Evolutionary conservation across 2,797 vertebrate genomes (phyloP), one percentile per base, ranked within the genome.

Genomic region (Salarias fasciatus): DNA sequence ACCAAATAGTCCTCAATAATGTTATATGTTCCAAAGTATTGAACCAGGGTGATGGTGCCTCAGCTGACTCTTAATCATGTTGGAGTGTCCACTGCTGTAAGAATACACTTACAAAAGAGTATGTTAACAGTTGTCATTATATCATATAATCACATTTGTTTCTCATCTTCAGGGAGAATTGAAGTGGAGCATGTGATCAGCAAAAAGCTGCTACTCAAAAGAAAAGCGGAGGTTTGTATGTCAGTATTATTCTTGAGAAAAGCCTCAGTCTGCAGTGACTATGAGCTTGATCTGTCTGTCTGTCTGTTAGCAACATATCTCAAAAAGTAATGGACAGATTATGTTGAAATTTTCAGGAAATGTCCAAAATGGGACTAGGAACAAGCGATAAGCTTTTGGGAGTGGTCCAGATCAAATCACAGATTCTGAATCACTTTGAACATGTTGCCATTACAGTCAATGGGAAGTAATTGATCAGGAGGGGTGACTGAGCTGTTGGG

Each of bases 181-280:
- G 92, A 93, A 69, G 79, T 90, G 70, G 91, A 92, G 38, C 77
- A 85, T 2, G 69, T 91, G 45, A 88, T 92, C 72, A 88, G 86
- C 69, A 87, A 86, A 77, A 93, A 92, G 55, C 75, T 92, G 0
- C 86, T 92, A 6, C 88, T 94, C 30, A 92, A 91, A 77, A 87
- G 72, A 42, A 93, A 88, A 80, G 92, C 88, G 42, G 92, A 94
- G 90, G 93, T 94, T 63, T 56, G 79, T 79, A n/a, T 28, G 0
- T 11, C 9, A n/a, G 2, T 54, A 1, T 46, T 45, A 38, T 38
- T 38, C 10, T 11, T 38, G 33, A 35, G 18, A 35, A 35, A 35
- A 9, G 33, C 37, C 37, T 59, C 6, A 4, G 14, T 8, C 5
- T 66, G 18, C 3, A 30, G 18, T 24, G 5, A 30, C 41, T 18